Base-by-base conservation (phyloP, 2,113 vertebrate genomes). In the Gobio gobio region DNA sequence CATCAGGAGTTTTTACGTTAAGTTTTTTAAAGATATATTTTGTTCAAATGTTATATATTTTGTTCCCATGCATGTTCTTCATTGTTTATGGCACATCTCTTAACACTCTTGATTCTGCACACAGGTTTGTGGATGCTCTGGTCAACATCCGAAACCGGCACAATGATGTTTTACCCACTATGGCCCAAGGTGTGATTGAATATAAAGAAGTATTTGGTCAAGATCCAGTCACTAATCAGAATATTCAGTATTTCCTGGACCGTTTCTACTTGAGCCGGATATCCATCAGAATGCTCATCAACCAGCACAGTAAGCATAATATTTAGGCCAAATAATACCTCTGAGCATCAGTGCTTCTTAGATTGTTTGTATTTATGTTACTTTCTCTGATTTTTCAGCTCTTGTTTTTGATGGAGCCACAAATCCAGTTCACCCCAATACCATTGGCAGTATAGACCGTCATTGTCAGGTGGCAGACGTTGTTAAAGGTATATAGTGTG, bases 261-360 rank as follows among this genome's bases (percentile, higher is more conserved):
- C 97, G 97, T 66, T 97, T 99, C 94, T 99, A 98, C 95, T 94
- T 97, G 94, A 98, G 97, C 93, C 96, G 97, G 83, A 99, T 99
- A 91, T 99, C 97, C 74, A 99, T 99, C 90, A 96, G 97, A 18
- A 99, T 99, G 97, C 96, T 99, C 73, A 95, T 99, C 93, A 99
- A 98, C 94, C 97, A 99, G 92, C 97, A 98, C 94, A 97, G 97
- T 98, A 93, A 94, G 96, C 88, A 43, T 40, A 51, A 40, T 18
- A 36, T 26, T 20, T 2, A 49, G 2, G 3, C 13, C 26, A 40
- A 22, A 54, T 59, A 24, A 8, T 26, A 16, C 1, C 16, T 79
- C 3, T 33, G 54, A 56, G 18, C 54, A 56, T 56, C 54, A 56
- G 2, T 58, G 6, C 7, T 10, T n/a, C 24, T 54, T 51, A 33